phyloP scores from a whole-genome alignment of 1,140 invertebrate genomes.

The Littorina saxatilis region DNA sequence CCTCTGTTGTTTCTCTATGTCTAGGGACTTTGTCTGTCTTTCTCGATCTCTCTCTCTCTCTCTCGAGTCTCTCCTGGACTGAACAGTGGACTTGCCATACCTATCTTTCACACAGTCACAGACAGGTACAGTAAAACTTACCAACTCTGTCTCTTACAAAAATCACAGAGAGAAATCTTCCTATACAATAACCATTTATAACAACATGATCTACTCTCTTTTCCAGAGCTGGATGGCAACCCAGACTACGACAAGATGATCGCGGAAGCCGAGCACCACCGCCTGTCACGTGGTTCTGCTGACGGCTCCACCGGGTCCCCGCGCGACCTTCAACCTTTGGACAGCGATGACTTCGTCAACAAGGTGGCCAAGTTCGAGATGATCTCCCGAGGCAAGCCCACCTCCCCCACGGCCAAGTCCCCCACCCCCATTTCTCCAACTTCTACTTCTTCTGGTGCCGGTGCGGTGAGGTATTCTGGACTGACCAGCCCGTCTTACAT shows the following conservation, averaged over 20 bases:
- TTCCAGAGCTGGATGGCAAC: conserved; percentile 67
- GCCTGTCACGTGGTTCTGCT: conserved; percentile 43
- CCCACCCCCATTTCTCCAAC: neutral
- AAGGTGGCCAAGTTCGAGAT: conserved; percentile 74
- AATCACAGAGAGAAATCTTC: too few species aligned
- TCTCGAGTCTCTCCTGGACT: too few species aligned
- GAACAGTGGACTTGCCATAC: neutral
- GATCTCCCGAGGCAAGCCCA: conserved; percentile 63
- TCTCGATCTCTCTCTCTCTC: too few species aligned
- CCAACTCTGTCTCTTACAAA: too few species aligned
- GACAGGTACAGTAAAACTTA: neutral
- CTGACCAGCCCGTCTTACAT: conserved; percentile 42
- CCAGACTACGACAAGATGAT: conserved; percentile 71
- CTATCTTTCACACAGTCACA: neutral
- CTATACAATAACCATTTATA: too few species aligned
- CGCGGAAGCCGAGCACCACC: conserved; percentile 61
- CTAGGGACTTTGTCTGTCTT: neutral
- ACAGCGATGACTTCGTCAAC: conserved; percentile 69
- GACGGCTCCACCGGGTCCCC: conserved; percentile 44
- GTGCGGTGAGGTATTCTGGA: conserved; percentile 1
- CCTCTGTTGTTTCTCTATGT: too few species aligned
- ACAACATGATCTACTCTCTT: too few species aligned
- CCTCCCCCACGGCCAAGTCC: conserved; percentile 37
- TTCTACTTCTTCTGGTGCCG: conserved; percentile 19
- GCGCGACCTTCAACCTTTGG: conserved; percentile 52